Evolutionary conservation across 2,888 invertebrate species (phyloP).

Genomic region (Pseudoips prasinana): DNA sequence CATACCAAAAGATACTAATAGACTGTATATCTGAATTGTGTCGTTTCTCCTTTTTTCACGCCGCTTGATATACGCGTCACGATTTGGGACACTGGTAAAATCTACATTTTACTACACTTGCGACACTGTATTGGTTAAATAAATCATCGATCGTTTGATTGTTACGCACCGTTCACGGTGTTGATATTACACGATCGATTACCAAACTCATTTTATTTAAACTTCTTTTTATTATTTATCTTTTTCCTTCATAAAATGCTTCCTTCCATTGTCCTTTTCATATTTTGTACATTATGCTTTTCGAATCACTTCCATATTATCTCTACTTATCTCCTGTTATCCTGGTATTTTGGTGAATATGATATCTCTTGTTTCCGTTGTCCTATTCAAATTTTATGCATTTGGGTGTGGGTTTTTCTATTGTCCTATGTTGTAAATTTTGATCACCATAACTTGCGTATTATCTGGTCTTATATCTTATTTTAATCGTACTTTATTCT

Average conservation of each 20-base stretch:
- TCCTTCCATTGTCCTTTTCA: slow-evolving; percentile 11
- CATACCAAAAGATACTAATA: slow-evolving; percentile 46
- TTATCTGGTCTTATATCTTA: no score
- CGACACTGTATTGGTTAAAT: slow-evolving; percentile 46
- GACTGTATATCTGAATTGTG: slow-evolving; percentile 73
- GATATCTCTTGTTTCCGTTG: no score
- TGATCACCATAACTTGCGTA: no score
- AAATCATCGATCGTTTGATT: slow-evolving; percentile 33
- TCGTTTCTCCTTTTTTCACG: slow-evolving; percentile 81
- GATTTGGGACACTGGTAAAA: slow-evolving; percentile 80
- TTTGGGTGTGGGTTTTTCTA: no score
- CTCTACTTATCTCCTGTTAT: slow-evolving; percentile 5
- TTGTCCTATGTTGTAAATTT: no score
- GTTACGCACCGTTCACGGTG: slow-evolving; percentile 18
- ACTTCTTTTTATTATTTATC: slow-evolving; percentile 6
- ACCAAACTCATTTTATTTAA: slow-evolving; percentile 13
- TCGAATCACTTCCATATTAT: neutral
- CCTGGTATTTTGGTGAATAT: slow-evolving; percentile 1
- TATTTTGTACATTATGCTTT: slow-evolving; percentile 1
- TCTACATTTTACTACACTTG: slow-evolving; percentile 61
- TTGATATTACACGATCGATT: slow-evolving; percentile 24
- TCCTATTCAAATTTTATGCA: no score
- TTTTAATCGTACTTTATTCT: no score
- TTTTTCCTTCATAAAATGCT: slow-evolving; percentile 7
- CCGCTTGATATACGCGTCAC: slow-evolving; percentile 79